phyloP scores from a whole-genome alignment of 2,113 vertebrate species.

The Nyctereutes procyonoides region DNA sequence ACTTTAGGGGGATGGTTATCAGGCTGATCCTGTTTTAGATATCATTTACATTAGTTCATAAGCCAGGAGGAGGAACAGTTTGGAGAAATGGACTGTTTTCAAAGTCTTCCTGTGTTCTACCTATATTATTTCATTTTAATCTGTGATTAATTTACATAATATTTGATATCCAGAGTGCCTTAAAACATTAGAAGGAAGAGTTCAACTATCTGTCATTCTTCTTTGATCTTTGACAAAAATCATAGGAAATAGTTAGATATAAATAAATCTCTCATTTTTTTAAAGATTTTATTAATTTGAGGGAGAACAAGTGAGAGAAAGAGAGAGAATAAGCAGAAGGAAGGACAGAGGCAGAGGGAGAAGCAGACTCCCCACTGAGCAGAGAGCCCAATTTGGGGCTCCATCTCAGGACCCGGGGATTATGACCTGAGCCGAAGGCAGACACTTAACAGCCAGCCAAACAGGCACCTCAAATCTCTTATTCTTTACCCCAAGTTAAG shows the following conservation, averaged over 20 bases:
- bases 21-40: background rate
- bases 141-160: background rate
- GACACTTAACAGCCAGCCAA: too few species aligned
- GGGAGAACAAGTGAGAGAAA: too few species aligned
- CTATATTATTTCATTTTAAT: conserved; percentile 9
- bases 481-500: background rate
- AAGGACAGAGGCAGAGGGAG: too few species aligned
- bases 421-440: too few species aligned
- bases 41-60: background rate
- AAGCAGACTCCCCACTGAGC: too few species aligned
- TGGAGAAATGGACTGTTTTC: background rate
- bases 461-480: background rate
- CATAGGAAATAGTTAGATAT: background rate
- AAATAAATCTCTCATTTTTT: background rate
- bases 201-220: background rate
- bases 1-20: background rate
- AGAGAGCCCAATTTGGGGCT: too few species aligned
- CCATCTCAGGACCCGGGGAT: too few species aligned
- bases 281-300: too few species aligned
- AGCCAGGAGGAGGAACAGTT: background rate
- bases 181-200: background rate
- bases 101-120: background rate
- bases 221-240: background rate
- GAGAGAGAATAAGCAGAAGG: too few species aligned
- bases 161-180: background rate